A percentile compares a stretch with the other conserved stretches of the same genome.
phyloP scores from a whole-genome alignment of 2,113 vertebrate species.

The Murina feae region DNA sequence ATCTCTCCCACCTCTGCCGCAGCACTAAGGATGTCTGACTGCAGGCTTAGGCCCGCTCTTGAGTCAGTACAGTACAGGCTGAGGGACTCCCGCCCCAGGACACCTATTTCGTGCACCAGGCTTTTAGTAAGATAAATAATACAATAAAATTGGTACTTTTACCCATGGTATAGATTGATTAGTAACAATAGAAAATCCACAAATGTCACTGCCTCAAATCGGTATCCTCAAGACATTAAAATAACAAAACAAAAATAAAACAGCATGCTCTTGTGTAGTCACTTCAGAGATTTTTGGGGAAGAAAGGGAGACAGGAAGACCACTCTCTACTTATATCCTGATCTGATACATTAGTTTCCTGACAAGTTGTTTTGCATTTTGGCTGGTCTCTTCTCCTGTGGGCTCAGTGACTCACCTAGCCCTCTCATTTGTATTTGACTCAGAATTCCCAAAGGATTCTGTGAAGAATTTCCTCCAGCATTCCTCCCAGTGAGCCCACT shows the following conservation, averaged over 20 bases:
- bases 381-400: background rate
- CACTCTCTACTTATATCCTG: background rate
- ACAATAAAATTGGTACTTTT: background rate
- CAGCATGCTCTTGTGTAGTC: background rate
- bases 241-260: background rate
- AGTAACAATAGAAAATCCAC: background rate
- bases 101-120: too few species aligned
- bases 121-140: background rate
- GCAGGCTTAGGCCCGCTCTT: too few species aligned
- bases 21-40: too few species aligned
- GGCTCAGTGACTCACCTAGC: background rate
- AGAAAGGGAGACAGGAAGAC: background rate
- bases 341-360: background rate
- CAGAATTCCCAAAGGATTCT: background rate
- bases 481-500: background rate
- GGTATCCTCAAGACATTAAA: background rate
- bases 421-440: background rate
- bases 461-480: background rate
- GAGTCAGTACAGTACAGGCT: too few species aligned
- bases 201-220: background rate
- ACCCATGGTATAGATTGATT: background rate
- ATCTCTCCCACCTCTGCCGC: too few species aligned
- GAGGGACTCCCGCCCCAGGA: too few species aligned
- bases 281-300: background rate
- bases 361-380: background rate